phyloP scores from a whole-genome alignment of 1,140 invertebrate genomes.

The Samia ricini region DNA sequence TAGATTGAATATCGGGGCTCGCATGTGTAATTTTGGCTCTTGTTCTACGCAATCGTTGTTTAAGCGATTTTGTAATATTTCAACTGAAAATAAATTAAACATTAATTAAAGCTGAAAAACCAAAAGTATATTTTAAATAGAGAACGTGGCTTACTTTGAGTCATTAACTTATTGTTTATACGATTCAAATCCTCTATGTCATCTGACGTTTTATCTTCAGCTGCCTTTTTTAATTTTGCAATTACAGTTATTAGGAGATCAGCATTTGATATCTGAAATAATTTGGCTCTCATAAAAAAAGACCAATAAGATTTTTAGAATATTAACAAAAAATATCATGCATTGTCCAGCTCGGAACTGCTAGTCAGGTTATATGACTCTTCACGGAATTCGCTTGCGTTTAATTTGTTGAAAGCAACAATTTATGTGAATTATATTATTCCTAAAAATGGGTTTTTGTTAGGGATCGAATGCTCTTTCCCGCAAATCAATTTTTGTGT shows the following conservation, averaged over 20 bases:
- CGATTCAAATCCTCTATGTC: slow-evolving; percentile 24
- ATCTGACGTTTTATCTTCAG: slow-evolving; percentile 13
- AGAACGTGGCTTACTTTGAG: slow-evolving; percentile 27
- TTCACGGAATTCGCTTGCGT: too few relatives aligned
- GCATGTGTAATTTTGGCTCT: background rate
- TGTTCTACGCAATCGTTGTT: background rate
- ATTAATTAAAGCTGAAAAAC: background rate
- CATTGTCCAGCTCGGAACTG: too few relatives aligned
- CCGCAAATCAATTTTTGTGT: too few relatives aligned
- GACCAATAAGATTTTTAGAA: too few relatives aligned
- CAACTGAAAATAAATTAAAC: background rate
- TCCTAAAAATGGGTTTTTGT: too few relatives aligned
- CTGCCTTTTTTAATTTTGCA: slow-evolving; percentile 18
- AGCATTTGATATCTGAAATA: slow-evolving; percentile 26
- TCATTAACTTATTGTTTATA: slow-evolving; percentile 27
- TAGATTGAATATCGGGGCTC: too few relatives aligned
- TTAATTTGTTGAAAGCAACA: too few relatives aligned
- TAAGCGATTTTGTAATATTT: background rate
- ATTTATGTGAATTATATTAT: too few relatives aligned
- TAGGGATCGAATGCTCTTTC: too few relatives aligned
- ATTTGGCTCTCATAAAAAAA: too few relatives aligned
- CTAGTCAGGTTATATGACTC: too few relatives aligned
- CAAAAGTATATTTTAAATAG: background rate
- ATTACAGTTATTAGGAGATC: slow-evolving; percentile 31
- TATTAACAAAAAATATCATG: too few relatives aligned